phyloP scores from a whole-genome alignment of 1,140 invertebrate species.

The Megathymus violae region DNA sequence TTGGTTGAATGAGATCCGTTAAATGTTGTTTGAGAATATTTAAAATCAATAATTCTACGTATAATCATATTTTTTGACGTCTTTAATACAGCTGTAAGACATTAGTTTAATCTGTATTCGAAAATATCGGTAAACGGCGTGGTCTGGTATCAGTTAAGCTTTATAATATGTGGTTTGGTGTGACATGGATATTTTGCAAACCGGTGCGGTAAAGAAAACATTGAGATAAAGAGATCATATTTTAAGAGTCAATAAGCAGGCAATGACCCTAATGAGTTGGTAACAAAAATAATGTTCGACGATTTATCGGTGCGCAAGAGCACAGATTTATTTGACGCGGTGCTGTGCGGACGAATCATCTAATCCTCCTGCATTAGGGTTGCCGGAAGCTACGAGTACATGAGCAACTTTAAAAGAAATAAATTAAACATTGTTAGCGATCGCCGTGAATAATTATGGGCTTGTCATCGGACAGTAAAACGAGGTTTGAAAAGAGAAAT shows the following conservation, averaged over 20 bases:
- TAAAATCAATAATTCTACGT: not conserved
- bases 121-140: conserved; percentile 19
- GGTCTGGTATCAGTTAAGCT: not conserved
- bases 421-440: conserved; percentile 24
- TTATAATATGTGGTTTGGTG: conserved; percentile 37
- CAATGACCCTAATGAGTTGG: conserved; percentile 82
- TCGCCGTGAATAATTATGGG: conserved; percentile 21
- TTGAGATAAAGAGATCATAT: conserved; percentile 66
- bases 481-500: not conserved
- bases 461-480: conserved; percentile 9
- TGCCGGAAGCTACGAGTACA: conserved; percentile 45
- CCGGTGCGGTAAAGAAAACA: conserved; percentile 65
- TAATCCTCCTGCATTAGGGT: conserved; percentile 69
- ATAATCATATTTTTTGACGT: conserved; percentile 19
- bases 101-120: conserved; percentile 6
- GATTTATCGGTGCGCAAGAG: conserved; percentile 77
- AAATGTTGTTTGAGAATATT: not conserved
- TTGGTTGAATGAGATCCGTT: not conserved
- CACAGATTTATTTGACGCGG: conserved; percentile 74
- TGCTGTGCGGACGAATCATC: conserved; percentile 55
- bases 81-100: conserved; percentile 18
- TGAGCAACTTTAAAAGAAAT: conserved; percentile 31
- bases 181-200: conserved; percentile 61
- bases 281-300: conserved; percentile 79
- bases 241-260: conserved; percentile 77